A percentile compares a stretch with the other conserved stretches of the same genome.
Evolutionary conservation across 2,888 invertebrate genomes (phyloP).

Genomic region (Germaria angustata): DNA sequence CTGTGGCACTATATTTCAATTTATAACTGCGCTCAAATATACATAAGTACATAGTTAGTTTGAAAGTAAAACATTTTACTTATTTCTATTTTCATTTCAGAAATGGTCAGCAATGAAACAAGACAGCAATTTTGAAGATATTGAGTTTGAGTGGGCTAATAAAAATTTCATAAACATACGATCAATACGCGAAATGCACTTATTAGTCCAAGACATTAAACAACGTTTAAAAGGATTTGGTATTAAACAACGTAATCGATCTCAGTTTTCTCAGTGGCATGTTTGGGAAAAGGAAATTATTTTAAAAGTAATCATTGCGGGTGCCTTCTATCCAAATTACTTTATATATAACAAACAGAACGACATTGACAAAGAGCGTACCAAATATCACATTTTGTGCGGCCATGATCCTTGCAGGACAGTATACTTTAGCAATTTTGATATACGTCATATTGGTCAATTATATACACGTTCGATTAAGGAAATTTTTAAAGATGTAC

Average conservation of each 20-base stretch:
- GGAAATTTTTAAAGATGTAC: slow-evolving; percentile 81
- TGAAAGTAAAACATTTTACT: no score
- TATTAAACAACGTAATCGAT: slow-evolving; percentile 81
- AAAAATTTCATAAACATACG: slow-evolving; percentile 86
- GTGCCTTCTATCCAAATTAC: slow-evolving; percentile 96
- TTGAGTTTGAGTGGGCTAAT: slow-evolving; percentile 85
- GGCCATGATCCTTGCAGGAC: slow-evolving; percentile 89
- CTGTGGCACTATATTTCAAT: no score
- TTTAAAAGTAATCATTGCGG: slow-evolving; percentile 83
- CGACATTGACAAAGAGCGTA: slow-evolving; percentile 83
- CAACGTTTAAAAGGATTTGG: slow-evolving; percentile 83
- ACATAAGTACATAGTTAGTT: no score
- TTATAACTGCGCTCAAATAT: no score
- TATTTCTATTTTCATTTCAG: slow-evolving; percentile 81
- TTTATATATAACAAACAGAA: slow-evolving; percentile 83
- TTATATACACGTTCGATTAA: slow-evolving; percentile 86
- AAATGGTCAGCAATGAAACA: slow-evolving; percentile 85
- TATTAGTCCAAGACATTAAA: slow-evolving; percentile 86
- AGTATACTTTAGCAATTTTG: slow-evolving; percentile 84
- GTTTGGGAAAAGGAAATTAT: slow-evolving; percentile 82
- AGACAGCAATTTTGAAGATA: slow-evolving; percentile 81
- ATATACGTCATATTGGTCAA: slow-evolving; percentile 84
- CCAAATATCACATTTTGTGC: slow-evolving; percentile 84
- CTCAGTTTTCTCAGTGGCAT: slow-evolving; percentile 78
- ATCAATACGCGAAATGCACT: slow-evolving; percentile 86